Conservation (phyloP, 2,113 vertebrate genomes). For the Petaurus breviceps region DNA sequence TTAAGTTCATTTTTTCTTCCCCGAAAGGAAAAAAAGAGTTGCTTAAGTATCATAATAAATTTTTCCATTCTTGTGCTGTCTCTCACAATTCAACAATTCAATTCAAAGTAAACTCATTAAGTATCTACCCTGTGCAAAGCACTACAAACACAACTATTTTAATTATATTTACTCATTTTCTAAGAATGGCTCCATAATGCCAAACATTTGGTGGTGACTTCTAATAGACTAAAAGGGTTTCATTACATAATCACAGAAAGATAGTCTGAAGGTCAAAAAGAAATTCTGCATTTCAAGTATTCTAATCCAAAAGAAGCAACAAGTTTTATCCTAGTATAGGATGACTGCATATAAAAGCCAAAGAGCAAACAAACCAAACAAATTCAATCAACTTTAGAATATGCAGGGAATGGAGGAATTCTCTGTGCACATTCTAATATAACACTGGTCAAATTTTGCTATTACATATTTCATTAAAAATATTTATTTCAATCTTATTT, state of each 20-base stretch:
- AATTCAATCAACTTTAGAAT: not conserved
- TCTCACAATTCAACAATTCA: slow-evolving; percentile 59
- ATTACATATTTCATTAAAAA: not conserved
- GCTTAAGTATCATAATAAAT: slow-evolving; percentile 60
- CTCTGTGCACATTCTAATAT: not conserved
- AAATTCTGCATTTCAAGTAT: slow-evolving; percentile 34
- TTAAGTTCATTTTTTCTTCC: slow-evolving; percentile 78
- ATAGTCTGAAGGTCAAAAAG: slow-evolving; percentile 40
- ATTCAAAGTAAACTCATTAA: not conserved
- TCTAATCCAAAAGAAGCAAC: slow-evolving; percentile 26
- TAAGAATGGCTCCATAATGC: slow-evolving; percentile 7
- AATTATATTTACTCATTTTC: slow-evolving; percentile 54
- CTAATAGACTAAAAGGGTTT: slow-evolving; percentile 46
- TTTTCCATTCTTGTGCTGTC: slow-evolving; percentile 36
- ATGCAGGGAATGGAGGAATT: not conserved
- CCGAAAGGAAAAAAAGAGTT: slow-evolving; percentile 74
- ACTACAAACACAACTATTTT: slow-evolving; percentile 35
- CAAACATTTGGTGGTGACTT: slow-evolving; percentile 19
- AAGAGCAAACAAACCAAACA: not conserved
- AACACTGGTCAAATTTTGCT: not conserved
- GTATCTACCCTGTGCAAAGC: not conserved
- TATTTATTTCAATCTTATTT: not conserved
- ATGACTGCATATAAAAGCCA: not conserved
- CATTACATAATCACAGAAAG: slow-evolving; percentile 41
- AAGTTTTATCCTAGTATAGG: not conserved